phyloP scores from a whole-genome alignment of 64 coral and sea anemone species.

The Pocillopora damicornis region DNA sequence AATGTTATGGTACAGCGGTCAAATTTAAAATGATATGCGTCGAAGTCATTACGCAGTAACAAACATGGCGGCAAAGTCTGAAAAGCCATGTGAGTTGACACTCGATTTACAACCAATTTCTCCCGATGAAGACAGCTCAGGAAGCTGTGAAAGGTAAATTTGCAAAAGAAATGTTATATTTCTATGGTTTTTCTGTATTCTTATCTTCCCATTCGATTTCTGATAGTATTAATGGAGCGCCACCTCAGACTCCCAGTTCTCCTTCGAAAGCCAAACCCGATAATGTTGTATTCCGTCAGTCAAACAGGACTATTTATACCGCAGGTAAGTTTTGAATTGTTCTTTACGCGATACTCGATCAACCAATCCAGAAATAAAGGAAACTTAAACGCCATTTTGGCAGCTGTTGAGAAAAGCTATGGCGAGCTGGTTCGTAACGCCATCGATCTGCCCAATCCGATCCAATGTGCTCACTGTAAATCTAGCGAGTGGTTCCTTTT shows the following conservation, averaged over 20 bases:
- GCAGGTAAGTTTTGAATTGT: conserved; percentile 31
- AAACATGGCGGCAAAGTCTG: conserved; percentile 57
- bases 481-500: too few species aligned
- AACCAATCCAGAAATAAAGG: not conserved
- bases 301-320: conserved; percentile 62
- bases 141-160: conserved; percentile 52
- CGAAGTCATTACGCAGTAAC: not conserved
- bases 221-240: conserved; percentile 20
- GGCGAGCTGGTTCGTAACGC: too few species aligned
- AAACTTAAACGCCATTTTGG: not conserved
- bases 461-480: too few species aligned
- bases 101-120: conserved; percentile 47
- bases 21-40: not conserved
- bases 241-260: conserved; percentile 28
- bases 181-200: not conserved
- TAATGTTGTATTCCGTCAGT: conserved; percentile 48
- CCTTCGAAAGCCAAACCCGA: conserved; percentile 44
- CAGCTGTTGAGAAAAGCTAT: not conserved
- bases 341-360: not conserved
- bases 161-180: too few species aligned
- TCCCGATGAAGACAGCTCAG: conserved; percentile 64
- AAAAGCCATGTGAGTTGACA: conserved; percentile 21
- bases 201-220: not conserved
- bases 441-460: too few species aligned
- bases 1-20: conserved; percentile 8